These are phyloP conservation scores for Acrossocheilus fasciatus DNA, from an alignment of 2,797 vertebrate genomes.

Conservation along the genomic window DNA sequence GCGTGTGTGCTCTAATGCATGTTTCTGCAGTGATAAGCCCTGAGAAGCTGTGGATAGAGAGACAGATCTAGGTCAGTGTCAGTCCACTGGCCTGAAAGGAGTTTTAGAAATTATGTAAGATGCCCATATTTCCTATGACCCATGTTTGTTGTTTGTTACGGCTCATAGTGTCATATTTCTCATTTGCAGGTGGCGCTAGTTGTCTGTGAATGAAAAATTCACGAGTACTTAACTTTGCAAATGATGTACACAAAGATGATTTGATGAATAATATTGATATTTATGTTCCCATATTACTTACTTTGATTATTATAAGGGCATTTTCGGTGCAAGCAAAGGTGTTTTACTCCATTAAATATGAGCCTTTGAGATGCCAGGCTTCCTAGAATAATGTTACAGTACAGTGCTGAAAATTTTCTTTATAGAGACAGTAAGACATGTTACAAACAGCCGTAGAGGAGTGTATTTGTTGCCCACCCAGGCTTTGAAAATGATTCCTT, in stretches of 20 bases:
- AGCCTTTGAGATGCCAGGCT: neutral
- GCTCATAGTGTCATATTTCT: slow-evolving; percentile 8
- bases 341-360: neutral
- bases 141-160: slow-evolving; percentile 1
- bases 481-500: slow-evolving; percentile 46
- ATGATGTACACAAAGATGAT: slow-evolving; percentile 4
- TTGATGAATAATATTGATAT: slow-evolving; percentile 25
- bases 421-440: neutral
- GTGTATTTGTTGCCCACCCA: slow-evolving; percentile 32
- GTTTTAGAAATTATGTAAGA: slow-evolving; percentile 65
- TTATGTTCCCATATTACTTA: slow-evolving; percentile 11
- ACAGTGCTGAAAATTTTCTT: neutral
- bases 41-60: slow-evolving; percentile 34
- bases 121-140: slow-evolving; percentile 23
- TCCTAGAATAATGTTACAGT: neutral
- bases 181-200: neutral
- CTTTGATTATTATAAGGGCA: neutral
- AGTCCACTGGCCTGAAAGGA: slow-evolving; percentile 37
- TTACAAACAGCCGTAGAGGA: slow-evolving; percentile 13
- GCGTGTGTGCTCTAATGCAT: slow-evolving; percentile 48
- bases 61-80: slow-evolving; percentile 54
- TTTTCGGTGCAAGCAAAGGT: neutral
- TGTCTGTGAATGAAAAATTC: neutral
- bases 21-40: slow-evolving; percentile 44
- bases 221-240: neutral